Conservation (phyloP, 1,140 invertebrate genomes). For the Harpegnathos saltator region DNA sequence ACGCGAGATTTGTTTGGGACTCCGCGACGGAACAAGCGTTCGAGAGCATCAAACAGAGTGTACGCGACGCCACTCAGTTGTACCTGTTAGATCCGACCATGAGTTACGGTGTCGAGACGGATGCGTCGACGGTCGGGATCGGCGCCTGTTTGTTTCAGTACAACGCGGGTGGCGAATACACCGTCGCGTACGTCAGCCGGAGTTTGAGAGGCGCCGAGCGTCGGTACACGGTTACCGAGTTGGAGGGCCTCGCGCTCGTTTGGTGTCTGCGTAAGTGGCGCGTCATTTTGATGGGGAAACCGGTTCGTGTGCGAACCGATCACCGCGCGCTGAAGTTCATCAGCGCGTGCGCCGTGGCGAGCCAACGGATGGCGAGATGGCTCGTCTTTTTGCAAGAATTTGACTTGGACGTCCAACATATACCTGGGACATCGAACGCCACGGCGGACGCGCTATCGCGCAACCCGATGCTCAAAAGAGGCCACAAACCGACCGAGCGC, state of each 20-base stretch:
- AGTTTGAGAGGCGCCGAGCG: neutral
- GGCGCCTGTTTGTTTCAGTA: neutral
- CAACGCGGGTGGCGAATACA: too few relatives aligned
- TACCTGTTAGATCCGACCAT: neutral
- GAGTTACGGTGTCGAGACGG: neutral
- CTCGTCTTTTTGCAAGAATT: too few relatives aligned
- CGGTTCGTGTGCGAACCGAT: neutral
- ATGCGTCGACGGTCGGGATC: neutral
- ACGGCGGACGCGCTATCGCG: too few relatives aligned
- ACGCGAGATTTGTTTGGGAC: neutral
- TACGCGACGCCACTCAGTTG: neutral
- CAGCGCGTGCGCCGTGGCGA: too few relatives aligned
- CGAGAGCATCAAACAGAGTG: neutral
- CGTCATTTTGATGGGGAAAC: neutral
- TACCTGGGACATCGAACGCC: too few relatives aligned
- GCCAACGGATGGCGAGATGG: too few relatives aligned
- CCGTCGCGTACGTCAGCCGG: neutral
- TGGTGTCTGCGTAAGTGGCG: neutral
- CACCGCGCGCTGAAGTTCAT: too few relatives aligned
- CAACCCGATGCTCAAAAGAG: too few relatives aligned
- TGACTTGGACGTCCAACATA: too few relatives aligned
- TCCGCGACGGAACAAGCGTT: neutral
- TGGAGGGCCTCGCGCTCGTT: neutral
- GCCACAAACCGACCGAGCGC: too few relatives aligned
- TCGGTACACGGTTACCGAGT: neutral